Percentiles rank a stretch among this genome's conserved stretches.
Conservation (phyloP, 2,888 invertebrate species). For the Athalia cordata region DNA sequence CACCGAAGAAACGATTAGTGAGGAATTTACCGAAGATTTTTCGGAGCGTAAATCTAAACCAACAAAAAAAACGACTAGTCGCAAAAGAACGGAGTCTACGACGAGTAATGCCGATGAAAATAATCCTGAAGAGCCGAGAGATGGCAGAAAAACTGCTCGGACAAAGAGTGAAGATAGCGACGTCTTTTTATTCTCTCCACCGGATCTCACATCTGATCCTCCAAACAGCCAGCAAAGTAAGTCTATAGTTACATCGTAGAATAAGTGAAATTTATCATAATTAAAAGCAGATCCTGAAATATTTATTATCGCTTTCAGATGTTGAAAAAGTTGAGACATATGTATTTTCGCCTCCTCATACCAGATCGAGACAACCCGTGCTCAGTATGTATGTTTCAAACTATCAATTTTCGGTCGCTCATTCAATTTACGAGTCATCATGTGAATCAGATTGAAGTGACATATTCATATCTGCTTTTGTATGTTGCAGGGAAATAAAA, state of each 20-base stretch:
- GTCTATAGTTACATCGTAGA: not conserved
- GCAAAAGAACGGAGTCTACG: slow-evolving; percentile 56
- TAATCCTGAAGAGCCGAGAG: slow-evolving; percentile 49
- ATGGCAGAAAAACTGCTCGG: slow-evolving; percentile 53
- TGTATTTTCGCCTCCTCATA: slow-evolving; percentile 65
- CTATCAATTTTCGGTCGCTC: not conserved
- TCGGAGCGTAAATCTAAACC: slow-evolving; percentile 37
- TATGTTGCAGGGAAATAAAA: slow-evolving; percentile 25
- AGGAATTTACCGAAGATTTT: slow-evolving; percentile 50
- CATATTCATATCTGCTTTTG: not conserved
- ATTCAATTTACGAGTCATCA: not conserved
- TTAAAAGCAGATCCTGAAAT: not conserved
- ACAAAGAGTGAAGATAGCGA: slow-evolving; percentile 51
- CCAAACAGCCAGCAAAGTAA: slow-evolving; percentile 55
- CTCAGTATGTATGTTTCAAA: slow-evolving; percentile 40
- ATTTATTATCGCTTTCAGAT: slow-evolving; percentile 52
- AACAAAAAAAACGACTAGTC: slow-evolving; percentile 52
- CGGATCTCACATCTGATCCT: slow-evolving; percentile 54
- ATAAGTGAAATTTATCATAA: slow-evolving; percentile 1
- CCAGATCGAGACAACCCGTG: slow-evolving; percentile 55
- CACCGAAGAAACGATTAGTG: slow-evolving; percentile 54
- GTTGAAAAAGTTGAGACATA: slow-evolving; percentile 58
- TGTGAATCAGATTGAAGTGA: not conserved
- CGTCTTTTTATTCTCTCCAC: slow-evolving; percentile 59
- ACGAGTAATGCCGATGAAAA: slow-evolving; percentile 44